Evolutionary conservation across 1,140 invertebrate genomes (phyloP).

Genomic region (Aphelinus atriplicis): DNA sequence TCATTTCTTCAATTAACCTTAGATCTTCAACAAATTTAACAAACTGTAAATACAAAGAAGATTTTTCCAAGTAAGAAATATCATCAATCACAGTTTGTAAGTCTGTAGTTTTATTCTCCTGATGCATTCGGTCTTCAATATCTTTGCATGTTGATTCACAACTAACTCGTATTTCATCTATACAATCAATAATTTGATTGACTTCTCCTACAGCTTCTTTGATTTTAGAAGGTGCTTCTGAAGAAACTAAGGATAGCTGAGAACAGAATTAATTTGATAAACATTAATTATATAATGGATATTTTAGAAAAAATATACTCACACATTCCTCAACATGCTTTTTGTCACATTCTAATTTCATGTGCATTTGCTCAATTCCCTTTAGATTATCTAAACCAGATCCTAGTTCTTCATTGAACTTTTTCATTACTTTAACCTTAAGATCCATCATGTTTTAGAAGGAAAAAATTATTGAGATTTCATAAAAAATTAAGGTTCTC

Average conservation of each 20-base stretch:
- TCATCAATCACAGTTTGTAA: conserved; percentile 67
- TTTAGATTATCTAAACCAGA: conserved; percentile 66
- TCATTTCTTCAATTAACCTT: conserved; percentile 62
- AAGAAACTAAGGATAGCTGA: conserved; percentile 71
- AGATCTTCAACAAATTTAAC: conserved; percentile 74
- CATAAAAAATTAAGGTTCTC: too few species aligned
- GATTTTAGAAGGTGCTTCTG: conserved; percentile 70
- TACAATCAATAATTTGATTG: conserved; percentile 65
- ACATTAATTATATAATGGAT: conserved; percentile 12
- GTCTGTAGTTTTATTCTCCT: conserved; percentile 65
- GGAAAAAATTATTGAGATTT: too few species aligned
- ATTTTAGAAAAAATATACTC: conserved; percentile 40
- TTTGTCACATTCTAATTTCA: conserved; percentile 64
- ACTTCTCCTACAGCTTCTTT: conserved; percentile 69
- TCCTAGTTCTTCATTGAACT: conserved; percentile 69
- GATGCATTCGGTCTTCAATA: conserved; percentile 62
- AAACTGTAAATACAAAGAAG: conserved; percentile 72
- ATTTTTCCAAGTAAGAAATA: conserved; percentile 71
- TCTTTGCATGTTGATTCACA: conserved; percentile 62
- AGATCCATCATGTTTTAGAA: conserved; percentile 49
- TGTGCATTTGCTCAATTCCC: conserved; percentile 65
- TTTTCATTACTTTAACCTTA: conserved; percentile 62
- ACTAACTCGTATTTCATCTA: conserved; percentile 65
- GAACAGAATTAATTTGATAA: conserved; percentile 42
- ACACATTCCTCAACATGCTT: conserved; percentile 69